Conservation (phyloP, 2,888 invertebrate species). For the Epistrophe grossulariae region DNA sequence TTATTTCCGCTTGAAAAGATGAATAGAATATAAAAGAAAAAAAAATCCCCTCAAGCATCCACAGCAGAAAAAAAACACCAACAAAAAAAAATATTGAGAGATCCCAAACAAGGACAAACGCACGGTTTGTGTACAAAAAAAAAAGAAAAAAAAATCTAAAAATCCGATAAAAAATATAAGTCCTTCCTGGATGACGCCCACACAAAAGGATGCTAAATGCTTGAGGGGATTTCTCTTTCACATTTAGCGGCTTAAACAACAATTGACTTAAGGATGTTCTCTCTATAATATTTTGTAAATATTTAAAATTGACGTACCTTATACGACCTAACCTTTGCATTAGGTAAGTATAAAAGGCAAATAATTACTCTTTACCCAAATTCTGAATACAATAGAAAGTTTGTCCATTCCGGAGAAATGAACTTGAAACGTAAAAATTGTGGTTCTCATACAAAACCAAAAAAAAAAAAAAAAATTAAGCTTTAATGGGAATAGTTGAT, state of each 20-base stretch:
- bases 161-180: conserved; percentile 75
- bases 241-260: conserved; percentile 75
- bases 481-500: conserved; percentile 34
- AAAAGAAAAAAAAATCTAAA: conserved; percentile 52
- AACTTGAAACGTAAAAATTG: background rate
- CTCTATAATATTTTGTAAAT: conserved; percentile 72
- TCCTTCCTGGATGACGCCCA: conserved; percentile 74
- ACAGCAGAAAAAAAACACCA: conserved; percentile 30
- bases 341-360: conserved; percentile 45
- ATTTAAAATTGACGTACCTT: conserved; percentile 65
- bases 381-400: conserved; percentile 14
- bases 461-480: background rate
- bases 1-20: conserved; percentile 75
- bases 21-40: conserved; percentile 62
- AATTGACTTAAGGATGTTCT: conserved; percentile 75
- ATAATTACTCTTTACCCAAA: conserved; percentile 46
- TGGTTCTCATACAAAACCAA: conserved; percentile 14
- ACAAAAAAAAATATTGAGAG: conserved; percentile 63
- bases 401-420: conserved; percentile 1
- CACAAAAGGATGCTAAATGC: conserved; percentile 75
- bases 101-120: conserved; percentile 69
- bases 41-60: conserved; percentile 59
- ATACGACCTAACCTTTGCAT: conserved; percentile 53
- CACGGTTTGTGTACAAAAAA: background rate
- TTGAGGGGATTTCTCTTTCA: conserved; percentile 74